These are phyloP conservation scores for Zalophus californianus DNA, from an alignment of 2,797 vertebrate species.

Conservation along the genomic window DNA sequence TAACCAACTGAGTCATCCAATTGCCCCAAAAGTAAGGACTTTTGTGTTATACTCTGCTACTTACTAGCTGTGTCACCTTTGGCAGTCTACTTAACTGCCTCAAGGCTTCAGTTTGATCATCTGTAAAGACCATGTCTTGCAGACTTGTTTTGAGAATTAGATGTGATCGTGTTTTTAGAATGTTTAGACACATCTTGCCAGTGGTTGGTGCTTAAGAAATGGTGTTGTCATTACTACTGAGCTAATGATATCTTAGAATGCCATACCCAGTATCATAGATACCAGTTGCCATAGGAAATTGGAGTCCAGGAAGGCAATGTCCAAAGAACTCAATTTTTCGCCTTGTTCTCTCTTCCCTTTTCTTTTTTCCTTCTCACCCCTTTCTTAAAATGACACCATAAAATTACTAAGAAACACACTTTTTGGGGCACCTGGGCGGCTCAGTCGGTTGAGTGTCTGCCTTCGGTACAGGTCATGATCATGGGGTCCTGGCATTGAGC, in stretches of 20 bases:
- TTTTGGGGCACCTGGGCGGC: no score
- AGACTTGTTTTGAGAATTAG: neutral
- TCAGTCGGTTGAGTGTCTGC: no score
- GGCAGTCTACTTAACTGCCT: neutral
- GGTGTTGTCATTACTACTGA: neutral
- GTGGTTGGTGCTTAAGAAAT: neutral
- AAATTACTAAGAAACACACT: constrained; percentile 8
- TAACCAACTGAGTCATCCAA: neutral
- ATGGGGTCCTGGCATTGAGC: no score
- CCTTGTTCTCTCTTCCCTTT: neutral
- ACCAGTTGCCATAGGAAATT: neutral
- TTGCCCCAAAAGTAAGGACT: neutral
- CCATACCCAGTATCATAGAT: neutral
- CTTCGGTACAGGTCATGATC: no score
- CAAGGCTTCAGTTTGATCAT: neutral
- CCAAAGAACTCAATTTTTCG: neutral
- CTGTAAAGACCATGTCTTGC: neutral
- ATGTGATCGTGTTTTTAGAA: constrained; percentile 9
- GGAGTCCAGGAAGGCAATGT: neutral
- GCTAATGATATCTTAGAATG: neutral
- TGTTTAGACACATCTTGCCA: neutral
- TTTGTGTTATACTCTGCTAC: neutral
- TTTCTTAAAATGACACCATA: neutral
- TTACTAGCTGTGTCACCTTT: neutral
- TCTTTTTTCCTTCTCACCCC: neutral